Base-by-base conservation (phyloP, 1,140 invertebrate species). In the Caenorhabditis tropicalis region DNA sequence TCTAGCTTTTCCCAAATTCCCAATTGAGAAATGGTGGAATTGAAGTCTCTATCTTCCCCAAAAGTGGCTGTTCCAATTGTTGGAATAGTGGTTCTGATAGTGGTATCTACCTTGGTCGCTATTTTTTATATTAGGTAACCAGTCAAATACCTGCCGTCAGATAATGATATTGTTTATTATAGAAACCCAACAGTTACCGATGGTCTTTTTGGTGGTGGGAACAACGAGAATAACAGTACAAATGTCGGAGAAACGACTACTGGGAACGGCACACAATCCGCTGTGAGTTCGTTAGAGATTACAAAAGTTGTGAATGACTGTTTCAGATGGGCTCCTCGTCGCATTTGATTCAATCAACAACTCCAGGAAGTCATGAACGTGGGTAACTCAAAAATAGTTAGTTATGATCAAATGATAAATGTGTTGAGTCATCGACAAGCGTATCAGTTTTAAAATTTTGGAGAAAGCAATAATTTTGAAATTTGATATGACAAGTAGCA, bases 131-230 rank as follows among this genome's bases (percentile, higher is more conserved):
- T 82, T 10, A 65, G 82, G 65, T 74, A 74, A 43, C 7, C 3
- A 16, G 6, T 33, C 0, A 16, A 65, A 36, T 36, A 9, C 4
- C 9, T 3, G 16, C n/a, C 29, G 36, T 9, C 1, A 36, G 16
- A n/a, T 15, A 6, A 0, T 65, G 39, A 43, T 5, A 43, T 6
- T 43, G 12, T n/a, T 0, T 65, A 0, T 43, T 43, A 6, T 9
- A 74, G 65, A 43, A 82, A 82, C 24, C 82, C 82, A n/a, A 74
- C 82, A 0, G 60, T 82, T 3, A 74, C 82, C 7, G 82, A 82
- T 43, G 31, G 12, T 15, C 15, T 82, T 29, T 82, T 82, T 24
- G 60, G 39, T 49, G 24, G n/a, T 48, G 82, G 21, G 2, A 60
- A 82, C 24, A 49, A 31, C 16, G 24, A 36, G 3, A 53, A 36